Evolutionary conservation across 1,140 invertebrate genomes (phyloP).

Genomic region (Vanessa atalanta): DNA sequence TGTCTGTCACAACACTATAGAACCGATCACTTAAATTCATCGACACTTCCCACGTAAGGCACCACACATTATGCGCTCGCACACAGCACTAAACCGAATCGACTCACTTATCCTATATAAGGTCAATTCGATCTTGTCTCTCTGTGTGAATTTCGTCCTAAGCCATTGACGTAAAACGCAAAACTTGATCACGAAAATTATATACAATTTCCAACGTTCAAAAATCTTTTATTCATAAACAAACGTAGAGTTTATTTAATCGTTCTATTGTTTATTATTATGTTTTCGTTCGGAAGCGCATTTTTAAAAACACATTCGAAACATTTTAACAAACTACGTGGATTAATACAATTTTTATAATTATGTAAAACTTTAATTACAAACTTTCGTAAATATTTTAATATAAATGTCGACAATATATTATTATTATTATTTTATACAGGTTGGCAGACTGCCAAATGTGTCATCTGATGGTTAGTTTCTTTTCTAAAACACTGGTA

Average conservation of each 20-base stretch:
- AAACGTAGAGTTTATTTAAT: background rate
- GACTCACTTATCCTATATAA: constrained; percentile 30
- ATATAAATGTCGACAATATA: too few relatives aligned
- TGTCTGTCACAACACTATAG: constrained; percentile 1
- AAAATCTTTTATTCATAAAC: background rate
- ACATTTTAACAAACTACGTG: too few relatives aligned
- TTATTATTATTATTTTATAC: too few relatives aligned
- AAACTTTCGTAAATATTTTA: too few relatives aligned
- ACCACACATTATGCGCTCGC: constrained; percentile 17
- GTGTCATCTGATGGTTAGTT: too few relatives aligned
- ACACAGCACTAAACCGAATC: constrained; percentile 20
- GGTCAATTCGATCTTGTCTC: background rate
- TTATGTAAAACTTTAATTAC: too few relatives aligned
- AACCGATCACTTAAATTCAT: background rate
- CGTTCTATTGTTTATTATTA: too few relatives aligned
- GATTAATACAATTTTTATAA: too few relatives aligned
- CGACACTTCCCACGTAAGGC: constrained; percentile 19
- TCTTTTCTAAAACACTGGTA: too few relatives aligned
- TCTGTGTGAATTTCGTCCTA: background rate
- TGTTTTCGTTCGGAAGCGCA: too few relatives aligned
- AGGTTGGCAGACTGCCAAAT: too few relatives aligned
- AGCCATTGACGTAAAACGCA: constrained; percentile 7
- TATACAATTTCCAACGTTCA: background rate
- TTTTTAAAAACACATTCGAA: too few relatives aligned
- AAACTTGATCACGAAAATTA: background rate